Evolutionary conservation across 1,140 invertebrate genomes (phyloP).

Genomic region (Stegodyphus dumicola): DNA sequence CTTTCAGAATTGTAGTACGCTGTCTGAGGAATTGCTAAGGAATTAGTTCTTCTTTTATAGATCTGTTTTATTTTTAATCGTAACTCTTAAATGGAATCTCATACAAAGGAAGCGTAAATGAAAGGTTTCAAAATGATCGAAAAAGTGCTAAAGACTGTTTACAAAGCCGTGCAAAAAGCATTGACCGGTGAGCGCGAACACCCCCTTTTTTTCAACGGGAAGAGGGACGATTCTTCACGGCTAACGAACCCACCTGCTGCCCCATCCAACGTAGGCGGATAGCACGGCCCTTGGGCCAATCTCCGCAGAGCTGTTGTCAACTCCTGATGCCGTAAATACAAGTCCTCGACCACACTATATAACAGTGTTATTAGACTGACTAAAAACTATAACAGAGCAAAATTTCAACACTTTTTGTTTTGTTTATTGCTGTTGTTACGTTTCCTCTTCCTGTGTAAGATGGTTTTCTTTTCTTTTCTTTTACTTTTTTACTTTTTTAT

Average conservation of each 20-base stretch:
- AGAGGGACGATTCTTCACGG: conserved; percentile 14
- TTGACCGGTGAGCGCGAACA: background rate
- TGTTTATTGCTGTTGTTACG: conserved; percentile 11
- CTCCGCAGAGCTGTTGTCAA: conserved; percentile 1
- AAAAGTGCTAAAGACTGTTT: background rate
- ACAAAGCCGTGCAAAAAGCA: background rate
- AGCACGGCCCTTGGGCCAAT: background rate
- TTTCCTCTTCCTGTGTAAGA: conserved; percentile 12
- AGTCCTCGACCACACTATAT: background rate
- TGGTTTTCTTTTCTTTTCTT: background rate
- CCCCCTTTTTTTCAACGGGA: conserved; percentile 5
- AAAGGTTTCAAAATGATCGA: background rate
- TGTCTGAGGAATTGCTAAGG: no score
- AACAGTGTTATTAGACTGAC: conserved; percentile 35
- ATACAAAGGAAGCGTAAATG: no score
- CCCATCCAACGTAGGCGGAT: conserved; percentile 3
- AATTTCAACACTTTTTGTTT: conserved; percentile 1
- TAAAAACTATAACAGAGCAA: conserved; percentile 28
- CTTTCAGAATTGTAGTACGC: no score
- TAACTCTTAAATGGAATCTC: no score
- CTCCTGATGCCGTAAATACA: conserved; percentile 16
- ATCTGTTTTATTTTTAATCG: no score
- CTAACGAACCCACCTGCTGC: conserved; percentile 30
- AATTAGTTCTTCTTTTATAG: no score
- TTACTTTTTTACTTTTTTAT: background rate